Conservation (phyloP, 2,888 invertebrate species). For the Cybosia mesomella region DNA sequence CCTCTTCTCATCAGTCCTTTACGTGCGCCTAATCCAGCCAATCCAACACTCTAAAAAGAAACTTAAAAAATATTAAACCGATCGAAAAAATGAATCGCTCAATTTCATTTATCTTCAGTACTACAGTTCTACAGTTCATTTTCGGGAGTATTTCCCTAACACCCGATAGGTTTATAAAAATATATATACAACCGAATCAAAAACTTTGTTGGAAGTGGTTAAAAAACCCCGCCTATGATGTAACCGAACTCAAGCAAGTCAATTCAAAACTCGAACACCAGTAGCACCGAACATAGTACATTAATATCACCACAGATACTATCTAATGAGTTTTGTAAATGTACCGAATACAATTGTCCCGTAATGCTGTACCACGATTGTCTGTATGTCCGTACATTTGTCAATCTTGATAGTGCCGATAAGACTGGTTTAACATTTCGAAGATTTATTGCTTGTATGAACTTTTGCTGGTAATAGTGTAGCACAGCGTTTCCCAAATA, state of each 20-base stretch:
- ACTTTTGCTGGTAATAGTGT: slow-evolving; percentile 38
- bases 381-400: slow-evolving; percentile 56
- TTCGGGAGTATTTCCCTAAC: too few species aligned
- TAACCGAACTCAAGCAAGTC: background rate
- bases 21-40: too few species aligned
- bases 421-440: slow-evolving; percentile 48
- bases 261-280: slow-evolving; percentile 24
- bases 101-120: too few species aligned
- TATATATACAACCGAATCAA: background rate
- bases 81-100: too few species aligned
- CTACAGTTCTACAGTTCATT: too few species aligned
- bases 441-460: slow-evolving; percentile 48
- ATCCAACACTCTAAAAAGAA: too few species aligned
- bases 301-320: slow-evolving; percentile 40
- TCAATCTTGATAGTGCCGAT: slow-evolving; percentile 50
- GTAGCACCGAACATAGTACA: slow-evolving; percentile 37
- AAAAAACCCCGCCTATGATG: background rate
- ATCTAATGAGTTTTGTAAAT: slow-evolving; percentile 50
- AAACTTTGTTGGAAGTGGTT: background rate
- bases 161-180: too few species aligned
- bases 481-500: background rate
- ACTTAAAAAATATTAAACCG: too few species aligned
- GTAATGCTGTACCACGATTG: slow-evolving; percentile 56
- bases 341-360: slow-evolving; percentile 36
- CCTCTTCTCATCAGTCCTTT: too few species aligned